These are phyloP conservation scores for Calidris pygmaea DNA, from an alignment of 2,113 vertebrate species.

Conservation along the genomic window DNA sequence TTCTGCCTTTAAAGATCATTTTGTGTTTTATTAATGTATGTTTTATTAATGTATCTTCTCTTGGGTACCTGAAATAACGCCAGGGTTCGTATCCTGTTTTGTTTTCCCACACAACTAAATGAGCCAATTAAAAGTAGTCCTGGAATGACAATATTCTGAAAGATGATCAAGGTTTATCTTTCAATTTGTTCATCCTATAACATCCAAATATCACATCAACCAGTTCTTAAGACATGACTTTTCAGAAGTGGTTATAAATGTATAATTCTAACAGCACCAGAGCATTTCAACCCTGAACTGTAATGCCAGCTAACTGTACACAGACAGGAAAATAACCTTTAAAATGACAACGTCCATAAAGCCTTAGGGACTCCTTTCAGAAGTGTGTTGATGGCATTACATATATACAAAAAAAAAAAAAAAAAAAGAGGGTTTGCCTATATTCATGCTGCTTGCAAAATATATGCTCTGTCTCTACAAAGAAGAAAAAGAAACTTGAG, in stretches of 20 bases:
- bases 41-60: neutral
- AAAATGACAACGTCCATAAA: neutral
- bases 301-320: neutral
- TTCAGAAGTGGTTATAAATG: neutral
- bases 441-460: neutral
- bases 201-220: neutral
- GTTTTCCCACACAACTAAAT: neutral
- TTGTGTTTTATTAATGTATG: rapidly evolving
- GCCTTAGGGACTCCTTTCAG: neutral
- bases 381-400: neutral
- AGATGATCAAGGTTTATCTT: neutral
- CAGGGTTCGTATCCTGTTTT: neutral
- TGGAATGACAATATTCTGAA: neutral
- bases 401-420: neutral
- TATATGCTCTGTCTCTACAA: neutral
- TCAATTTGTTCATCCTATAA: neutral
- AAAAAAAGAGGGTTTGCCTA: neutral
- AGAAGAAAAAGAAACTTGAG: neutral
- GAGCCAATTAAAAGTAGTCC: neutral
- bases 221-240: neutral
- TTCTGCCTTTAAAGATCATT: neutral
- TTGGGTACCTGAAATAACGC: neutral
- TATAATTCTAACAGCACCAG: neutral
- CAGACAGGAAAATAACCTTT: neutral
- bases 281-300: neutral